Evolutionary conservation across 2,113 vertebrate species (phyloP).

Genomic region (Cyanoderma ruficeps): DNA sequence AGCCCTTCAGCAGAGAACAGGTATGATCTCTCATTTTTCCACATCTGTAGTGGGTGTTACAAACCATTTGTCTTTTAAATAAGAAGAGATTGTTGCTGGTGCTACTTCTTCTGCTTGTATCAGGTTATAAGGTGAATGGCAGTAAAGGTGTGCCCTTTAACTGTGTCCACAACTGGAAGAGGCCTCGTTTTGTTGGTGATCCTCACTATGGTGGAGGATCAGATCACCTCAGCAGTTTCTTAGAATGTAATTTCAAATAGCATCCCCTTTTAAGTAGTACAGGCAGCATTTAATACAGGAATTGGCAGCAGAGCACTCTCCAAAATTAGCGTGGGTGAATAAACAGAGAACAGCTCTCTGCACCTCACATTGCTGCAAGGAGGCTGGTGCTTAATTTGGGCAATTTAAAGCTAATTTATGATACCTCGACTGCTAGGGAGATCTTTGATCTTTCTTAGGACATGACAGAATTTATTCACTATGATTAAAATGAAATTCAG

Average conservation of each 20-base stretch:
- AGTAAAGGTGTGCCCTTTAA: not conserved
- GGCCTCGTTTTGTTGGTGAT: not conserved
- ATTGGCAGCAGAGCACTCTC: not conserved
- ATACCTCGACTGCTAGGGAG: not conserved
- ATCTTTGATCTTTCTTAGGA: not conserved
- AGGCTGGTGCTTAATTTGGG: not conserved
- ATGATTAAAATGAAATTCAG: not conserved
- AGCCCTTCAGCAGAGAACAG: not conserved
- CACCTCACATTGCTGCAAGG: not conserved
- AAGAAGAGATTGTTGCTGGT: not conserved
- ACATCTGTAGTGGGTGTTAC: not conserved
- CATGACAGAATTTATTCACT: not conserved
- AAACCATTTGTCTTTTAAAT: not conserved
- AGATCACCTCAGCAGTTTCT: not conserved
- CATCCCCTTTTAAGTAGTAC: not conserved
- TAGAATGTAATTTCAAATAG: not conserved
- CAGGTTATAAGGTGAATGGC: not conserved
- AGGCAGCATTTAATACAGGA: not conserved
- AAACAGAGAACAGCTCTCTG: not conserved
- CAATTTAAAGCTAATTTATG: not conserved
- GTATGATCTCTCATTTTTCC: not conserved
- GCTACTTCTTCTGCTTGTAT: not conserved
- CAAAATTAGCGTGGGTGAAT: not conserved
- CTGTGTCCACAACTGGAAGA: not conserved
- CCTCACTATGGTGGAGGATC: not conserved